These are phyloP conservation scores for Leptocoma aspasia DNA, from an alignment of 2,113 vertebrate species.

Conservation along the genomic window DNA sequence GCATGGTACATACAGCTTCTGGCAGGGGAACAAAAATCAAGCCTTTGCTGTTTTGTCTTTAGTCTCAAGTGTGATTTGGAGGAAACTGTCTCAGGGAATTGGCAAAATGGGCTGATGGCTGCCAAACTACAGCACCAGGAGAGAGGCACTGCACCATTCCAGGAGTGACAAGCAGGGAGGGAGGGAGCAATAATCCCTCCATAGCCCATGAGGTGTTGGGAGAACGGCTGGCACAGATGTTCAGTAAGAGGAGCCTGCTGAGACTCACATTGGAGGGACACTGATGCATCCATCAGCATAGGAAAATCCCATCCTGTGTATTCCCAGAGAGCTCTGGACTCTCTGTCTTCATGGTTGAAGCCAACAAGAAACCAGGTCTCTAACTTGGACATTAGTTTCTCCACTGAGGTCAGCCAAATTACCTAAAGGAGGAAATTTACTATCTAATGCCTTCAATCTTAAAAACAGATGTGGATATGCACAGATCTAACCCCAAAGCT, in stretches of 20 bases:
- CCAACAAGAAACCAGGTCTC: not conserved
- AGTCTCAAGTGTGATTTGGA: not conserved
- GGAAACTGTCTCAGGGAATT: not conserved
- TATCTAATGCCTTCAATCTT: not conserved
- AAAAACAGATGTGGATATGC: not conserved
- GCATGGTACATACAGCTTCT: not conserved
- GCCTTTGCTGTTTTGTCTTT: not conserved
- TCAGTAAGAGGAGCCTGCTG: rapidly evolving
- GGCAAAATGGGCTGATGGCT: not conserved
- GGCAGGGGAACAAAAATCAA: not conserved
- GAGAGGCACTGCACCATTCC: not conserved
- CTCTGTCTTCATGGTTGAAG: not conserved
- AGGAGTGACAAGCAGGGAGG: rapidly evolving
- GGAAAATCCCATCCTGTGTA: not conserved
- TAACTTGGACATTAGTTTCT: not conserved
- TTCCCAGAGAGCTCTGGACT: not conserved
- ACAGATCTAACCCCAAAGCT: not conserved
- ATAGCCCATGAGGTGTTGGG: rapidly evolving
- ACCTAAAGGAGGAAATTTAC: not conserved
- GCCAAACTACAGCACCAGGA: not conserved
- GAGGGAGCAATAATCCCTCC: not conserved
- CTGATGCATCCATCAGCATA: rapidly evolving
- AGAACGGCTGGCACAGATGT: not conserved
- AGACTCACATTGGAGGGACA: not conserved
- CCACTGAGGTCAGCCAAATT: not conserved